A percentile compares a stretch with the other conserved stretches of the same genome.
Conservation (phyloP, 2,888 invertebrate genomes). For the Trimorus sp. region DNA sequence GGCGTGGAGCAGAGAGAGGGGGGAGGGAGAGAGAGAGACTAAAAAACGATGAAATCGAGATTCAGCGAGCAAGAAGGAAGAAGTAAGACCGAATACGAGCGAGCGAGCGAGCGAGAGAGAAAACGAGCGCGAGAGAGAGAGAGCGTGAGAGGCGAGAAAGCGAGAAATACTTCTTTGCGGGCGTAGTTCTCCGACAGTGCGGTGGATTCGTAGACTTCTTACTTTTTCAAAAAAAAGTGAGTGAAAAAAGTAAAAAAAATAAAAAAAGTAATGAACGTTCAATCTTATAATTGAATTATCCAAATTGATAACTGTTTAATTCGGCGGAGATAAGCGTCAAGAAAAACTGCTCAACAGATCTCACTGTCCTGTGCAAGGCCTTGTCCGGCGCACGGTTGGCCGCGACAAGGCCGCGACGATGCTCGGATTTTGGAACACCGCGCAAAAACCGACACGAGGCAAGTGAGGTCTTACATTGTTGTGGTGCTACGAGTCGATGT, state of each 20-base stretch:
- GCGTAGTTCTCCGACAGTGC: slow-evolving; percentile 69
- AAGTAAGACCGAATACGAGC: slow-evolving; percentile 22
- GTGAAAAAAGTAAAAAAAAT: slow-evolving; percentile 53
- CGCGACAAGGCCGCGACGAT: not conserved
- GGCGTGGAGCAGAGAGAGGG: slow-evolving; percentile 34
- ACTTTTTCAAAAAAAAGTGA: slow-evolving; percentile 60
- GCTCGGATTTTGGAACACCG: not conserved
- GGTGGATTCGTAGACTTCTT: slow-evolving; percentile 67
- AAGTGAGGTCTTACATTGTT: slow-evolving; percentile 62
- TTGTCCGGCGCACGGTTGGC: not conserved
- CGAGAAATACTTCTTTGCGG: slow-evolving; percentile 70
- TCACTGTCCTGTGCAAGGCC: slow-evolving; percentile 40
- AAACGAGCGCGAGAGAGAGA: slow-evolving; percentile 58
- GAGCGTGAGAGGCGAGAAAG: slow-evolving; percentile 61
- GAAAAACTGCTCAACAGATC: slow-evolving; percentile 61
- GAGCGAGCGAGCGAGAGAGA: slow-evolving; percentile 53
- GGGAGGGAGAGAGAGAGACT: slow-evolving; percentile 57
- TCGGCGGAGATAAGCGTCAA: slow-evolving; percentile 50
- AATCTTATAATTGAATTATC: slow-evolving; percentile 47
- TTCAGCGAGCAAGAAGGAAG: slow-evolving; percentile 54
- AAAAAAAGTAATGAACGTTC: slow-evolving; percentile 31
- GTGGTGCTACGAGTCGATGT: slow-evolving; percentile 62
- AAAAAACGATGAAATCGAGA: slow-evolving; percentile 61
- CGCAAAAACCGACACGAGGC: slow-evolving; percentile 16
- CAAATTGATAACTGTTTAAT: slow-evolving; percentile 52